Conservation (phyloP, 2,888 invertebrate species). For the Nomada fucata region DNA sequence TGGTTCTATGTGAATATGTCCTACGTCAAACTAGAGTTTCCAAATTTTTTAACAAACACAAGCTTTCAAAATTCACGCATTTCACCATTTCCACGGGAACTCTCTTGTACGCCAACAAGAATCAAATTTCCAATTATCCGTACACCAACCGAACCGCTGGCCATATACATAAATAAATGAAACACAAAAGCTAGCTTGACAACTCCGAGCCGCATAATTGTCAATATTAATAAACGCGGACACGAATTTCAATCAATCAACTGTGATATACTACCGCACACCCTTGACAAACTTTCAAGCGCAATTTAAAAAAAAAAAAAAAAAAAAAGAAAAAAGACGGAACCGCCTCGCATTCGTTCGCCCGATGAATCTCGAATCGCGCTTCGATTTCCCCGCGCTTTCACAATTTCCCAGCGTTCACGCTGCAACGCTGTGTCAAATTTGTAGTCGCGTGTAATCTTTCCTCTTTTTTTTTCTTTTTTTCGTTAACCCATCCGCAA, state of each 20-base stretch:
- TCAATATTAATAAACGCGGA: neutral
- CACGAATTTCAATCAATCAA: conserved; percentile 3
- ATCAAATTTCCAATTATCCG: too few relatives aligned
- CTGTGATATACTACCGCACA: neutral
- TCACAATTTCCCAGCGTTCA: neutral
- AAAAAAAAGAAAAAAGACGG: neutral
- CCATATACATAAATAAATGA: too few relatives aligned
- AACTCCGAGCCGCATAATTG: neutral
- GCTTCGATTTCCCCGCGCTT: conserved; percentile 1
- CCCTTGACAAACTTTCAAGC: too few relatives aligned
- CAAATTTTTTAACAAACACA: too few relatives aligned
- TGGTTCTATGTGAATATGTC: too few relatives aligned
- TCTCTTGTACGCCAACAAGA: too few relatives aligned
- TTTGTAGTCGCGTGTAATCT: neutral
- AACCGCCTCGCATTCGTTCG: neutral
- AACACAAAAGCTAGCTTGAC: too few relatives aligned
- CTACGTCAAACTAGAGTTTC: too few relatives aligned
- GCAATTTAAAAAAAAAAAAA: neutral
- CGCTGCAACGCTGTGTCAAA: conserved; percentile 11
- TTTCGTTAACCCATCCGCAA: neutral
- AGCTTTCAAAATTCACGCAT: too few relatives aligned
- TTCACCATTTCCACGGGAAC: too few relatives aligned
- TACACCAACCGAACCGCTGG: too few relatives aligned
- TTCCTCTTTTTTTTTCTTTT: neutral
- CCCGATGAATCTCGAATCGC: neutral